phyloP scores from a whole-genome alignment of 2,888 invertebrate genomes.

The Agonopterix arenella region DNA sequence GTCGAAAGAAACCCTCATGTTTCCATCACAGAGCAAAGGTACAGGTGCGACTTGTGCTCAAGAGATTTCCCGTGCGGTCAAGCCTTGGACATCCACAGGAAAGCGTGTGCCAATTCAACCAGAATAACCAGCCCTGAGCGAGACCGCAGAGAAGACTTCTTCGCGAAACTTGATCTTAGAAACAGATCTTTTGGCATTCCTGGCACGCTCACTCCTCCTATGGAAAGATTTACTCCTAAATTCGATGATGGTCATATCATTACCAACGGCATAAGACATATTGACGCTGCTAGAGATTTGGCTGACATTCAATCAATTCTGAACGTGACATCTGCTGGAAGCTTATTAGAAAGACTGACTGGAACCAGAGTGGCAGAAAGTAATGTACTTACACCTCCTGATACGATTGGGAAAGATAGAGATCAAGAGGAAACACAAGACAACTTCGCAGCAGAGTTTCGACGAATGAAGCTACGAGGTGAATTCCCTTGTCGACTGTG shows the following conservation, averaged over 20 bases:
- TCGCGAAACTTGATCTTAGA: constrained; percentile 86
- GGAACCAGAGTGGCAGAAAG: constrained; percentile 60
- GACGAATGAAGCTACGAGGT: constrained; percentile 92
- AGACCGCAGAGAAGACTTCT: constrained; percentile 85
- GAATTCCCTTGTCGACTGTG: constrained; percentile 96
- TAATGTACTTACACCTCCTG: constrained; percentile 60
- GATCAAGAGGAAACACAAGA: constrained; percentile 86
- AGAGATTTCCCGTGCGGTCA: constrained; percentile 83
- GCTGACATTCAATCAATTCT: constrained; percentile 92
- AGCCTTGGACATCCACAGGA: constrained; percentile 82
- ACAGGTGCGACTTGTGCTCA: constrained; percentile 82
- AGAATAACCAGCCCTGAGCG: constrained; percentile 72
- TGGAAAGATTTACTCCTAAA: constrained; percentile 61
- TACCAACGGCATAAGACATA: constrained; percentile 59
- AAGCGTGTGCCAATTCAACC: constrained; percentile 53
- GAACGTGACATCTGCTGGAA: constrained; percentile 83
- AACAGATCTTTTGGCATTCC: constrained; percentile 79
- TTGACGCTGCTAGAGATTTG: constrained; percentile 82
- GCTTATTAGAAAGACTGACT: constrained; percentile 80
- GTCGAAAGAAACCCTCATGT: constrained; percentile 82
- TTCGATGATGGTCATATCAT: constrained; percentile 53
- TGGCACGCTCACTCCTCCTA: constrained; percentile 61
- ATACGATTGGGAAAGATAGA: constrained; percentile 55
- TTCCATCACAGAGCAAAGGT: constrained; percentile 76
- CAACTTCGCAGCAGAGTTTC: constrained; percentile 88